Conservation (phyloP, 2,888 invertebrate genomes). For the Clistopyga incitator region DNA sequence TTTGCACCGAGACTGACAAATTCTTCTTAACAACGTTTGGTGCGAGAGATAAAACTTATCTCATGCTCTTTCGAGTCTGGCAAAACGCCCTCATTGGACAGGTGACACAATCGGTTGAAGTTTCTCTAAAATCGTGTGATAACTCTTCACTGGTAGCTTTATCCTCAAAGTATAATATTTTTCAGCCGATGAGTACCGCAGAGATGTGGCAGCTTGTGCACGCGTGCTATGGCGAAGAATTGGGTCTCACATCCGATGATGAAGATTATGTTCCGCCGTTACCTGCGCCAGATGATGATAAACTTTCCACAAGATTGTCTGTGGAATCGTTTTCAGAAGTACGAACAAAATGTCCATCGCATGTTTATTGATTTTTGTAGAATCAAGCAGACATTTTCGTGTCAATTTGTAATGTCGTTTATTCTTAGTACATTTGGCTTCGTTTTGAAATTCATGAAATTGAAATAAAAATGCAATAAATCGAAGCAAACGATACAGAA, state of each 20-base stretch:
- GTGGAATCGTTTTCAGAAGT: conserved; percentile 85
- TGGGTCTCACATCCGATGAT: conserved; percentile 96
- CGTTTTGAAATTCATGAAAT: too few species aligned
- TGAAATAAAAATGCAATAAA: background rate
- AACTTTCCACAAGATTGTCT: conserved; percentile 83
- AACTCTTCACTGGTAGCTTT: conserved; percentile 13
- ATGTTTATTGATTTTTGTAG: too few species aligned
- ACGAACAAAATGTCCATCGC: too few species aligned
- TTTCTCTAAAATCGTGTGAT: conserved; percentile 23
- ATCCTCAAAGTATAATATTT: conserved; percentile 48
- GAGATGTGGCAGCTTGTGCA: conserved; percentile 92
- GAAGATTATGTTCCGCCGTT: conserved; percentile 91
- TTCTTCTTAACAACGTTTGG: conserved; percentile 98
- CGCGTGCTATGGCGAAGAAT: conserved; percentile 96
- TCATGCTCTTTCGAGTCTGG: conserved; percentile 98
- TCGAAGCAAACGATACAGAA: background rate
- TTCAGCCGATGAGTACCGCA: conserved; percentile 86
- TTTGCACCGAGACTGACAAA: conserved; percentile 92
- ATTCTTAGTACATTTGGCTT: too few species aligned
- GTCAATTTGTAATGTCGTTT: too few species aligned
- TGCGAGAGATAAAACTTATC: conserved; percentile 96
- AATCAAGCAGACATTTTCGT: too few species aligned
- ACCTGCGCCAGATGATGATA: conserved; percentile 79
- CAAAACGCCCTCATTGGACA: conserved; percentile 97
- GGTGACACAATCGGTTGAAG: conserved; percentile 74